Percentiles rank a stretch among this genome's conserved stretches.
These are phyloP conservation scores for Oreotrochilus melanogaster DNA, from an alignment of 2,113 vertebrate genomes.

Conservation along the genomic window DNA sequence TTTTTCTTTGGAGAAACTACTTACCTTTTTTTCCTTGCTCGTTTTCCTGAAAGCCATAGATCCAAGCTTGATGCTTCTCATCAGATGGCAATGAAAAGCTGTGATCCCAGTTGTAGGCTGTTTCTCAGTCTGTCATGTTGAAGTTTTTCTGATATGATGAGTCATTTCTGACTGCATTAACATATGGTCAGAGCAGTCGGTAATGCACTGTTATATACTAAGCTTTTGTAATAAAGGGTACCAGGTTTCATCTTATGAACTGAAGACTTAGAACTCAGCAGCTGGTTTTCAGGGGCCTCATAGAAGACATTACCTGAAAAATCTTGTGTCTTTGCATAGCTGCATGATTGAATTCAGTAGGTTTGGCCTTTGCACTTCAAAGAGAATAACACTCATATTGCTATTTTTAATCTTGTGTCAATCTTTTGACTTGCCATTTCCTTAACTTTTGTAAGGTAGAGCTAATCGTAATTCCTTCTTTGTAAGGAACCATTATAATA, in stretches of 20 bases:
- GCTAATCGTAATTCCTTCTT: constrained; percentile 5
- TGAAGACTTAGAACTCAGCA: background rate
- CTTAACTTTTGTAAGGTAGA: background rate
- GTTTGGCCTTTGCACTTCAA: background rate
- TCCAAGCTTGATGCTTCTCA: background rate
- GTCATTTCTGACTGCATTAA: background rate
- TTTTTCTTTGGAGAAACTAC: background rate
- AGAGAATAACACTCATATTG: background rate
- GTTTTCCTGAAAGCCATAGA: background rate
- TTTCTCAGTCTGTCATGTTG: background rate
- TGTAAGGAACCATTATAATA: background rate
- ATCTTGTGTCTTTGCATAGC: background rate
- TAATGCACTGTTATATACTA: background rate
- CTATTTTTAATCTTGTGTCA: background rate
- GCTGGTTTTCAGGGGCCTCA: background rate
- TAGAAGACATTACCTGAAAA: background rate
- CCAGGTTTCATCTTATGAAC: background rate
- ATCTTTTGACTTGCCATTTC: background rate
- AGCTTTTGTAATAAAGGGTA: background rate
- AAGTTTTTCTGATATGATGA: background rate
- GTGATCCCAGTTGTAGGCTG: background rate
- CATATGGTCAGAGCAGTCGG: background rate
- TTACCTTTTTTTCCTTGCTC: background rate
- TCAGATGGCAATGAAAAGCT: background rate
- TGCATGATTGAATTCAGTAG: background rate